Evolutionary conservation across 2,113 vertebrate genomes (phyloP).

Genomic region (Sapayoa aenigma): DNA sequence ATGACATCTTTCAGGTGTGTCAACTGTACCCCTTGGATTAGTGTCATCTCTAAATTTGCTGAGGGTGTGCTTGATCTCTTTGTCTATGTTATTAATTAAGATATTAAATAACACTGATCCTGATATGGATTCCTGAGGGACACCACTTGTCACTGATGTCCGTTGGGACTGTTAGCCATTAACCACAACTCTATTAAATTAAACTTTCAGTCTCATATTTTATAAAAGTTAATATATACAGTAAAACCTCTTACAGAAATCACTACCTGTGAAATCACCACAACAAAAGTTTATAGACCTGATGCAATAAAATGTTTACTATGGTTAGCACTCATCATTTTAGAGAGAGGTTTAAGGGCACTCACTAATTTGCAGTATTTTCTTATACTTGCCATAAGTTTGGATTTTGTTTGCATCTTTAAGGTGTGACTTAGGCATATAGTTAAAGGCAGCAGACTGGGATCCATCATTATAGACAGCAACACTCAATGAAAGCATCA

Average conservation of each 20-base stretch:
- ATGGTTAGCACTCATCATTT: not conserved
- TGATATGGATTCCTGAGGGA: not conserved
- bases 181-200: not conserved
- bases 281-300: not conserved
- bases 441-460: not conserved
- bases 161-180: not conserved
- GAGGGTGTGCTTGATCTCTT: not conserved
- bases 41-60: not conserved
- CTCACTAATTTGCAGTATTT: not conserved
- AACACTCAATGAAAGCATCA: not conserved
- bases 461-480: not conserved
- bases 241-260: not conserved
- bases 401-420: not conserved
- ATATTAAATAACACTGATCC: not conserved
- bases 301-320: not conserved
- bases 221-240: not conserved
- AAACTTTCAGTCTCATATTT: not conserved
- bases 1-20: not conserved
- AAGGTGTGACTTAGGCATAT: not conserved
- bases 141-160: not conserved
- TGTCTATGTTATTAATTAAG: not conserved
- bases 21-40: not conserved
- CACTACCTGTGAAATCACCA: not conserved
- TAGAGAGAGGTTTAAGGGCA: not conserved
- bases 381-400: accelerated